Percentiles rank a stretch among this genome's conserved stretches.
Conservation (phyloP, 2,113 vertebrate genomes). For the Glaucidium brasilianum region DNA sequence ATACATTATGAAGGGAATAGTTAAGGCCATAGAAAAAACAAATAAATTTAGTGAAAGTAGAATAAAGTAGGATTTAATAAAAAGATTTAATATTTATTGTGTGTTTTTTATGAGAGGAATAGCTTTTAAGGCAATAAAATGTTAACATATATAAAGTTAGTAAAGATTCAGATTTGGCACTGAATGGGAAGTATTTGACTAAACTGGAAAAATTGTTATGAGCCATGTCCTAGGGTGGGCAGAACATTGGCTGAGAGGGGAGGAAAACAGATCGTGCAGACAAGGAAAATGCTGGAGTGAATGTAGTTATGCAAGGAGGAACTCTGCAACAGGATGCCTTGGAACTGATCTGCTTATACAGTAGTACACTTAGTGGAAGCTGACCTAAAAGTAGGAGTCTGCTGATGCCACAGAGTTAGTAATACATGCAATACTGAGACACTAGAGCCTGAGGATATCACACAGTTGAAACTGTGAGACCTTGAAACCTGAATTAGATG, state of each 20-base stretch:
- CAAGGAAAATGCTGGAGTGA: neutral
- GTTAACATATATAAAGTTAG: neutral
- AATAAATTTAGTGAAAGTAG: neutral
- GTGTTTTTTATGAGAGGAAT: neutral
- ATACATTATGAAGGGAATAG: neutral
- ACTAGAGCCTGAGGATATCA: neutral
- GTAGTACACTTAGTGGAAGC: neutral
- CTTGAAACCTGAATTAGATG: neutral
- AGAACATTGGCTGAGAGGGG: neutral
- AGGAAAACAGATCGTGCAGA: neutral
- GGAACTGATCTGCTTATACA: neutral
- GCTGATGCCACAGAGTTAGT: neutral
- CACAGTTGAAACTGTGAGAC: neutral
- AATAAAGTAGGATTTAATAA: neutral
- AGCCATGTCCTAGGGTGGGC: neutral
- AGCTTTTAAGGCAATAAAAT: neutral
- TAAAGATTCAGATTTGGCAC: neutral
- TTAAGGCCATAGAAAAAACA: neutral
- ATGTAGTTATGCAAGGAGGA: neutral
- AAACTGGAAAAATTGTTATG: neutral
- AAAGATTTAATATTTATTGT: neutral
- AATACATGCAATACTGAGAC: neutral
- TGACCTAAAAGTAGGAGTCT: neutral
- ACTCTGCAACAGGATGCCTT: neutral
- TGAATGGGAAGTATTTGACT: neutral